Conservation (phyloP, 2,888 invertebrate species). For the Hemistola chrysoprasaria region DNA sequence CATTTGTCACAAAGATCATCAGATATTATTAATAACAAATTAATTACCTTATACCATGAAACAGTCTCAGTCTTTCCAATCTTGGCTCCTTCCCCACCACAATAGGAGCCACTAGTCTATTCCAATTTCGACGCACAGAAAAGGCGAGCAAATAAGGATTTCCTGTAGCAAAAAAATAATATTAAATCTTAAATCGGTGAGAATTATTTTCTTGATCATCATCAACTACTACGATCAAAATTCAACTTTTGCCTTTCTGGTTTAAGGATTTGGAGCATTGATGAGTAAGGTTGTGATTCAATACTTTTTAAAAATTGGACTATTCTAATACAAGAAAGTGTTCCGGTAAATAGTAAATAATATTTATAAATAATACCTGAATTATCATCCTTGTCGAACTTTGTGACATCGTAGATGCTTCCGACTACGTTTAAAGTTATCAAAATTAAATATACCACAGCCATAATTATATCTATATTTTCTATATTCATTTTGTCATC, state of each 20-base stretch:
- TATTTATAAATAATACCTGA: slow-evolving; percentile 44
- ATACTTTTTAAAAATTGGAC: too few relatives aligned
- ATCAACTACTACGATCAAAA: too few relatives aligned
- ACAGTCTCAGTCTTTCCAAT: slow-evolving; percentile 56
- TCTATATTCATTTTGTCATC: slow-evolving; percentile 44
- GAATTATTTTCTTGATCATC: too few relatives aligned
- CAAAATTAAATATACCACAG: slow-evolving; percentile 42
- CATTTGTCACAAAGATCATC: too few relatives aligned
- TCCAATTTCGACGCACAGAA: slow-evolving; percentile 64
- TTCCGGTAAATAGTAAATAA: too few relatives aligned
- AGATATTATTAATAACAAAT: too few relatives aligned
- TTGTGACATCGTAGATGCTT: slow-evolving; percentile 52
- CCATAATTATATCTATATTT: slow-evolving; percentile 49
- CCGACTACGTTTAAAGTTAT: slow-evolving; percentile 54
- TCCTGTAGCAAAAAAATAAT: slow-evolving; percentile 54
- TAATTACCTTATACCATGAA: slow-evolving; percentile 63
- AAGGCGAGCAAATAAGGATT: slow-evolving; percentile 62
- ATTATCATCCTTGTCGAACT: slow-evolving; percentile 28
- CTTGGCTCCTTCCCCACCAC: slow-evolving; percentile 49
- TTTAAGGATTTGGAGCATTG: too few relatives aligned
- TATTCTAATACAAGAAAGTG: too few relatives aligned
- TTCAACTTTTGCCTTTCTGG: too few relatives aligned
- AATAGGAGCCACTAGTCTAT: slow-evolving; percentile 47
- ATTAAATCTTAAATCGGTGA: too few relatives aligned
- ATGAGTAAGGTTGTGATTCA: too few relatives aligned